These are phyloP conservation scores for Ptyas mucosa DNA, from an alignment of 2,113 vertebrate genomes.

Conservation along the genomic window DNA sequence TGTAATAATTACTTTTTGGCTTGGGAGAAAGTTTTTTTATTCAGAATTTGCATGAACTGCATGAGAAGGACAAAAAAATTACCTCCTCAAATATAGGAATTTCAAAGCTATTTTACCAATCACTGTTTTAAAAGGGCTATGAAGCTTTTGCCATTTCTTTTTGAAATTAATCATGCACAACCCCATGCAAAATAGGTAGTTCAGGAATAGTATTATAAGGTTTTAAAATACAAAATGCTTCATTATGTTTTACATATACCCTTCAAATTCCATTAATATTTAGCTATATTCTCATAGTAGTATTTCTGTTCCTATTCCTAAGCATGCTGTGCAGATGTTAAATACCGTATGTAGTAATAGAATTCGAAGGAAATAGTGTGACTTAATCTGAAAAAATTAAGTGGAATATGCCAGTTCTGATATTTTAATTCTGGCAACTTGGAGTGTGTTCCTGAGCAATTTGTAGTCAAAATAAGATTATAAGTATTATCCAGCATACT, in stretches of 20 bases:
- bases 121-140: constrained; percentile 1
- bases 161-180: neutral
- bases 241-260: neutral
- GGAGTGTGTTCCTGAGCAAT: neutral
- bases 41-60: neutral
- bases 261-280: neutral
- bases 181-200: neutral
- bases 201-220: neutral
- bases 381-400: neutral
- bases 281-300: neutral
- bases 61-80: neutral
- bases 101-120: neutral
- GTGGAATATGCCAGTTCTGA: neutral
- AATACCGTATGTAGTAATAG: neutral
- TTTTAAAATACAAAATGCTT: neutral
- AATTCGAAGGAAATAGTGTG: neutral
- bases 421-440: neutral
- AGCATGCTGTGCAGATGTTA: neutral
- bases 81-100: neutral
- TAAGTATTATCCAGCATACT: neutral
- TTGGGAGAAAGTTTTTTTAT: neutral
- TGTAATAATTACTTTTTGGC: neutral
- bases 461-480: neutral
- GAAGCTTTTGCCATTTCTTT: neutral
- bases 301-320: neutral